These are phyloP conservation scores for Heterodera schachtii DNA, from an alignment of 1,140 invertebrate genomes.

Conservation along the genomic window DNA sequence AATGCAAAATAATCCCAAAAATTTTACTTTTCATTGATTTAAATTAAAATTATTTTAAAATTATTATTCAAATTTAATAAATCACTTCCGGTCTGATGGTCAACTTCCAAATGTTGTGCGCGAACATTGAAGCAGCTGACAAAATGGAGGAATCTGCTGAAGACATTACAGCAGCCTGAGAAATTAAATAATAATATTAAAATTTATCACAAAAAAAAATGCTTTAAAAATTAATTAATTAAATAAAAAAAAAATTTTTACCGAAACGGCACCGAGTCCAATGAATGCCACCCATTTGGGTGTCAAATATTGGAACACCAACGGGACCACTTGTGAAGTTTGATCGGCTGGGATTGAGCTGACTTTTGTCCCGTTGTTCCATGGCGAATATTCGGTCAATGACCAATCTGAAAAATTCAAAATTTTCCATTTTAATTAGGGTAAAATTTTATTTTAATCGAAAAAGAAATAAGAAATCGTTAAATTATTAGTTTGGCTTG, in stretches of 20 bases:
- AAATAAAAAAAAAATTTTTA: constrained; percentile 82
- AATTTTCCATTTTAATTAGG: not conserved
- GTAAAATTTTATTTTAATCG: too few relatives aligned
- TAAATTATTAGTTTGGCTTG: too few relatives aligned
- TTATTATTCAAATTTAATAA: constrained; percentile 1
- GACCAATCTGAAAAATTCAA: constrained; percentile 51
- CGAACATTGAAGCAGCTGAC: constrained; percentile 95
- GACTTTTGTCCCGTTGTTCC: constrained; percentile 63
- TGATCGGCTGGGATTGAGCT: constrained; percentile 52
- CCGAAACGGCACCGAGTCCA: constrained; percentile 91
- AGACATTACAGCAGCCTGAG: constrained; percentile 85
- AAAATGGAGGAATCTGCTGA: constrained; percentile 95
- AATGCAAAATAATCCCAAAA: too few relatives aligned
- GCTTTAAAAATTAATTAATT: not conserved
- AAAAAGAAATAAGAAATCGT: too few relatives aligned
- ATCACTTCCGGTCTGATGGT: constrained; percentile 85
- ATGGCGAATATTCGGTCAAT: constrained; percentile 60
- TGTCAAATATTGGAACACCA: constrained; percentile 93
- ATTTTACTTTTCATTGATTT: too few relatives aligned
- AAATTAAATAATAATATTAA: too few relatives aligned
- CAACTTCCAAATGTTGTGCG: constrained; percentile 93
- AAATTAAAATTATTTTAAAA: too few relatives aligned
- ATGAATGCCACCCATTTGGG: constrained; percentile 90
- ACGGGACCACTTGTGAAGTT: constrained; percentile 72
- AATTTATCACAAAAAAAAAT: too few relatives aligned